These are phyloP conservation scores for Chelonus insularis DNA, from an alignment of 1,140 invertebrate species.

Conservation along the genomic window DNA sequence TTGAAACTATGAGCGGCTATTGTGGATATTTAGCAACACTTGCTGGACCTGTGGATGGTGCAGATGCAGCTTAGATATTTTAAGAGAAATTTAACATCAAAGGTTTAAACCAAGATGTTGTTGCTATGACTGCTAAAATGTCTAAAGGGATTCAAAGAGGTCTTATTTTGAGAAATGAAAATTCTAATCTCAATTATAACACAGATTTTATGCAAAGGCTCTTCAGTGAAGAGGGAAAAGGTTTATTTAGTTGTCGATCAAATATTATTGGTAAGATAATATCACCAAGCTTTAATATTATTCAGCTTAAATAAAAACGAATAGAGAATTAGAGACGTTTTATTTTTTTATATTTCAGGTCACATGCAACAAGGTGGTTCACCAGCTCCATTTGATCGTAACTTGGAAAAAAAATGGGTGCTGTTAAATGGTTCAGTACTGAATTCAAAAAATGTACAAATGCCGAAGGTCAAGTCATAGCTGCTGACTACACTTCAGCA, in stretches of 20 bases:
- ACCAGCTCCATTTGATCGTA: conserved; percentile 96
- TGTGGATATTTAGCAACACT: conserved; percentile 97
- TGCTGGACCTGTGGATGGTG: conserved; percentile 92
- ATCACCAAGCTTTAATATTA: too few relatives aligned
- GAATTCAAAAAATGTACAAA: conserved; percentile 69
- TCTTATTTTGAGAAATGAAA: conserved; percentile 94
- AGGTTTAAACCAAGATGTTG: conserved; percentile 89
- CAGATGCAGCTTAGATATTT: conserved; percentile 98
- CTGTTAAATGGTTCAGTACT: conserved; percentile 83
- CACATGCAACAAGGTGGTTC: conserved; percentile 98
- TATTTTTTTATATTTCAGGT: conserved; percentile 60
- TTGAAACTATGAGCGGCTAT: conserved; percentile 99
- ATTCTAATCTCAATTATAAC: conserved; percentile 94
- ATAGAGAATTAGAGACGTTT: too few relatives aligned
- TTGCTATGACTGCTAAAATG: conserved; percentile 97
- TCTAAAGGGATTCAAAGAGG: conserved; percentile 93
- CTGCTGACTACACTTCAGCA: conserved; percentile 69
- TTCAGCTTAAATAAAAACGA: too few relatives aligned
- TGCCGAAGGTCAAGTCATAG: conserved; percentile 65
- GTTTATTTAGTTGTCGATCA: conserved; percentile 89
- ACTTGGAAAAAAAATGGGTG: conserved; percentile 97
- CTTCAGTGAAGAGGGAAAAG: conserved; percentile 96
- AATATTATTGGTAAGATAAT: conserved; percentile 80
- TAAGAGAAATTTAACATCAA: conserved; percentile 96
- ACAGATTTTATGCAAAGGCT: conserved; percentile 96